These are phyloP conservation scores for Pionites leucogaster DNA, from an alignment of 2,113 vertebrate genomes.

Conservation along the genomic window DNA sequence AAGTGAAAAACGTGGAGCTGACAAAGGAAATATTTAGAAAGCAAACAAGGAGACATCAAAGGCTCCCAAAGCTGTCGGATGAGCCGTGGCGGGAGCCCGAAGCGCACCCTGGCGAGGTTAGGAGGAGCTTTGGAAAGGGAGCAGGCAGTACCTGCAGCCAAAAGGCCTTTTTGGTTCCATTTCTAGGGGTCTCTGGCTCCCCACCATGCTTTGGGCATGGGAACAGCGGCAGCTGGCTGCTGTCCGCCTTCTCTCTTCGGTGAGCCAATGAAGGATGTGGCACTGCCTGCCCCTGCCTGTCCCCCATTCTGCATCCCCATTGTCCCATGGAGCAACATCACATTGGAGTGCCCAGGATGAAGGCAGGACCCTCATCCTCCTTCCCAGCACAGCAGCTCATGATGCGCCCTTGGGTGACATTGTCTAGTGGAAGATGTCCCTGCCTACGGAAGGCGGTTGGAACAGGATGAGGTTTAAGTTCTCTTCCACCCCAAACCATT, in stretches of 20 bases:
- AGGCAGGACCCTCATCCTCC: background rate
- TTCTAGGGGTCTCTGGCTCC: background rate
- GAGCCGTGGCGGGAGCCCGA: background rate
- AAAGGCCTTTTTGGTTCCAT: too few species aligned
- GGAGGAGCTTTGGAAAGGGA: background rate
- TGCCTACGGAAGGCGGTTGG: background rate
- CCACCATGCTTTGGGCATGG: background rate
- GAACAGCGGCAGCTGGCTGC: background rate
- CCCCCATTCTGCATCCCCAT: background rate
- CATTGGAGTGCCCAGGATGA: background rate
- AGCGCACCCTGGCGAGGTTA: background rate
- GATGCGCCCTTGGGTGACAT: background rate
- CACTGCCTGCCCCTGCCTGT: background rate
- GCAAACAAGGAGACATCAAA: background rate
- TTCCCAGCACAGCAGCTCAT: background rate
- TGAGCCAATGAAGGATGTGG: background rate
- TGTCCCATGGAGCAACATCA: background rate
- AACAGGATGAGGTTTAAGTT: background rate
- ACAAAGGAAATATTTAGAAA: slow-evolving; percentile 54
- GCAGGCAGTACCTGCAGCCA: background rate
- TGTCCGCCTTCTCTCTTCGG: background rate
- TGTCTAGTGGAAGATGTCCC: background rate
- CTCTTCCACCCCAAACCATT: background rate
- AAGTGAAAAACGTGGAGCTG: slow-evolving; percentile 63
- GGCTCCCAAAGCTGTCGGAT: background rate